phyloP scores from a whole-genome alignment of 2,797 vertebrate genomes.

The Melanotaenia nigrans region DNA sequence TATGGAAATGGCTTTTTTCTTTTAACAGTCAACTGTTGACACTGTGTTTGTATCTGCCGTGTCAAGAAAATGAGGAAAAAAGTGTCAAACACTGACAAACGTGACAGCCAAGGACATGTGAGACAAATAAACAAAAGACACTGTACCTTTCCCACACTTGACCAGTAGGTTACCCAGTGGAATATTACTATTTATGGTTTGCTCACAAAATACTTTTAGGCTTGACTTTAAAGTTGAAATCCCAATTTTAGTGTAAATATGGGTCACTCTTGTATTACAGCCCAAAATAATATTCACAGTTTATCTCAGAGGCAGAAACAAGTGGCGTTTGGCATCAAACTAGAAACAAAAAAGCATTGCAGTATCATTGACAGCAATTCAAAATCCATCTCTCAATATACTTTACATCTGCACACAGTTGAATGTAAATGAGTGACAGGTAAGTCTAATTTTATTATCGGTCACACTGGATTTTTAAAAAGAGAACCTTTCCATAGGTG shows the following conservation, averaged over 20 bases:
- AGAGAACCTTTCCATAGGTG: constrained; percentile 46
- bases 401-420: constrained; percentile 42
- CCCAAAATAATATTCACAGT: constrained; percentile 52
- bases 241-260: constrained; percentile 63
- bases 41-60: constrained; percentile 53
- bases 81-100: constrained; percentile 50
- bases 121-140: constrained; percentile 48
- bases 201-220: constrained; percentile 53
- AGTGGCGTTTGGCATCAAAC: constrained; percentile 31
- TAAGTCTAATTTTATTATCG: constrained; percentile 51
- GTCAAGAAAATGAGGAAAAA: constrained; percentile 48
- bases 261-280: constrained; percentile 62
- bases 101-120: constrained; percentile 56
- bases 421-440: constrained; percentile 58
- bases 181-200: constrained; percentile 49
- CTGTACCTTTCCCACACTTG: constrained; percentile 38
- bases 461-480: constrained; percentile 52
- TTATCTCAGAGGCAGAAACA: constrained; percentile 44
- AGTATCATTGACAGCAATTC: constrained; percentile 20
- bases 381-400: constrained; percentile 46
- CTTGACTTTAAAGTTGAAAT: constrained; percentile 61
- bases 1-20: constrained; percentile 29
- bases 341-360: constrained; percentile 24
- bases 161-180: constrained; percentile 45
- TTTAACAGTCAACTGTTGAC: constrained; percentile 42